Evolutionary conservation across 2,888 invertebrate species (phyloP), one percentile per base, ranked within the genome.

Genomic region (Linhomoeus sp.): DNA sequence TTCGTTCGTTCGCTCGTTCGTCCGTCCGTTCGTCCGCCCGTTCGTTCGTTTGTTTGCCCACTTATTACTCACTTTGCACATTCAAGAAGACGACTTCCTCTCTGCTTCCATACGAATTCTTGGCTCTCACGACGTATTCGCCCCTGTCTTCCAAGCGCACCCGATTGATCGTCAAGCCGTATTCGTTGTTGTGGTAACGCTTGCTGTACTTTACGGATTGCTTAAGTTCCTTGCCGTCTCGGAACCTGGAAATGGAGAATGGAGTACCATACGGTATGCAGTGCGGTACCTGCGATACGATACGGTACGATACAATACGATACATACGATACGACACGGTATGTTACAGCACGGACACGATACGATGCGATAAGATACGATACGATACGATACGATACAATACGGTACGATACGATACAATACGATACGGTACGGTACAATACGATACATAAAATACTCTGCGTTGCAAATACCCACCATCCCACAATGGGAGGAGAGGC

Each of bases 181-280:
- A 97, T 64, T 94, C 88, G 59, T 92, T 87, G 46, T 83, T 86
- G 40, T 79, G 76, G 66, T 94, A 97, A 61, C 90, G 78, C 72
- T 94, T 94, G 94, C 97, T 97, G 70, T 84, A 90, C 70, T 99
- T 99, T 54, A 92, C 90, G 56, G 88, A 88, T 71, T 97, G 94
- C 47, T 85, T 75, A 46, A 97, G 72, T 65, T 92, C 92, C 62
- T 78, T 76, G 68, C 84, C 85, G 69, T 86, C 88, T 62, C 82
- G 80, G 55, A 79, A 81, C 60, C 60, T 59, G 37, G n/a, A n/a
- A n/a, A n/a, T n/a, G n/a, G n/a, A n/a, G n/a, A 24, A 42, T 17
- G 25, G 9, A 23, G 17, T 5, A 29, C 9, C n/a, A 22, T 12
- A 44, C n/a, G 19, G 36, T n/a, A 35, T n/a, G 7, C 36, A 20